These are phyloP conservation scores for Nebria salina DNA, from an alignment of 2,888 invertebrate species.

Conservation along the genomic window DNA sequence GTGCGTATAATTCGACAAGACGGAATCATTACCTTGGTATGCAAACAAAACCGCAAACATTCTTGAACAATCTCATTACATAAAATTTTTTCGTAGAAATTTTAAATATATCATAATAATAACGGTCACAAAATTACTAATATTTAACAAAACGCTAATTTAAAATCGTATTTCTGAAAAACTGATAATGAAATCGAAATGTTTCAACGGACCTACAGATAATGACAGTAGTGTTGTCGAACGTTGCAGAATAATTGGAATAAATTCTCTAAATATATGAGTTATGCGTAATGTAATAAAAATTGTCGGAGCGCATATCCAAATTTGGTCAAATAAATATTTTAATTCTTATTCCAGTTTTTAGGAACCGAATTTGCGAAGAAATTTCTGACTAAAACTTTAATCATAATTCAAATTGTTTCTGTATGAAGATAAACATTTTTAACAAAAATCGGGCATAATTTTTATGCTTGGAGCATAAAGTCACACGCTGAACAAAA, in stretches of 20 bases:
- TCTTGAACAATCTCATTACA: slow-evolving; percentile 13
- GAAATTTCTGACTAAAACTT: too few relatives aligned
- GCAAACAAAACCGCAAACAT: slow-evolving; percentile 41
- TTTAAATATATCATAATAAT: not conserved
- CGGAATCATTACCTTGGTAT: slow-evolving; percentile 30
- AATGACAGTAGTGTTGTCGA: not conserved
- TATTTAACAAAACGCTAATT: not conserved
- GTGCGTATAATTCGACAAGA: slow-evolving; percentile 25
- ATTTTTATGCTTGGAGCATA: not conserved
- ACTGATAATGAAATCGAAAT: not conserved
- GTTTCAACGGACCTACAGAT: not conserved
- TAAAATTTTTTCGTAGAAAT: slow-evolving; percentile 14
- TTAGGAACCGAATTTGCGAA: too few relatives aligned
- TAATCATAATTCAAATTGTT: too few relatives aligned
- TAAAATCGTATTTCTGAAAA: not conserved
- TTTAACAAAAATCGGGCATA: not conserved
- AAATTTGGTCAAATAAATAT: not conserved
- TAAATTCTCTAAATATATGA: not conserved
- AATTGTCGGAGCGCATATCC: not conserved
- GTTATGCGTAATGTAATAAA: not conserved
- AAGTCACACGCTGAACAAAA: not conserved
- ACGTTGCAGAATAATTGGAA: not conserved
- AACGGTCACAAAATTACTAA: not conserved
- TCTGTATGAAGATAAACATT: too few relatives aligned
- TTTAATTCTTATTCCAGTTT: too few relatives aligned